Evolutionary conservation across 2,113 vertebrate genomes (phyloP).

Genomic region (Tylochromis polylepis): DNA sequence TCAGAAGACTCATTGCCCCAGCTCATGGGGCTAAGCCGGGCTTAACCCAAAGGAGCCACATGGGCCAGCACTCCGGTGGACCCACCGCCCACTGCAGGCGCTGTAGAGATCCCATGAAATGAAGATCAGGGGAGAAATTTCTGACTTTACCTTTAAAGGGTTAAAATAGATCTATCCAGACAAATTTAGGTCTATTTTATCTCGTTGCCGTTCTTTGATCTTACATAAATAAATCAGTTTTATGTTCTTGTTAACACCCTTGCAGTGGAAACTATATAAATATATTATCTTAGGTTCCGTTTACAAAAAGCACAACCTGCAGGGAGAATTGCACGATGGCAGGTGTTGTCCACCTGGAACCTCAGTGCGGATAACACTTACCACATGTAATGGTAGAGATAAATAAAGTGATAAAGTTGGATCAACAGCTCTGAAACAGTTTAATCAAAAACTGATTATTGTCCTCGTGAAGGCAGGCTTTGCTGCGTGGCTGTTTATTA

Average conservation of each 20-base stretch:
- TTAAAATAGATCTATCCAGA: background rate
- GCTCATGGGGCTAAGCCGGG: too few species aligned
- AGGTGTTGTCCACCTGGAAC: background rate
- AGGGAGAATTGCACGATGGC: background rate
- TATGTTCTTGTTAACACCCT: background rate
- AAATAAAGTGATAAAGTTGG: background rate
- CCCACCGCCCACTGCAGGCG: background rate
- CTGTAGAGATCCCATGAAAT: rapidly evolving
- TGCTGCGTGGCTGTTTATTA: background rate
- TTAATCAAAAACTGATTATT: background rate
- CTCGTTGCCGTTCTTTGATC: background rate
- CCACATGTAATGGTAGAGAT: background rate
- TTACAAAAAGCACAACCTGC: background rate
- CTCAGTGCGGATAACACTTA: background rate
- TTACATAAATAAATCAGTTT: background rate
- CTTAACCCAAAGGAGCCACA: background rate
- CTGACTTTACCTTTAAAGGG: background rate
- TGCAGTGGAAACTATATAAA: background rate
- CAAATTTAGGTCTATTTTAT: background rate
- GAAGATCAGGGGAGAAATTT: too few species aligned
- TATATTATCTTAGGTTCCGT: background rate
- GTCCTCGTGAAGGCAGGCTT: background rate
- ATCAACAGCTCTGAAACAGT: background rate
- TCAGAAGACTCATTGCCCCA: background rate
- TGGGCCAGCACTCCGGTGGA: background rate